Percentiles rank a stretch among this genome's conserved stretches.
Evolutionary conservation across 1,140 invertebrate genomes (phyloP).

Genomic region (Panagrolaimus sp.): DNA sequence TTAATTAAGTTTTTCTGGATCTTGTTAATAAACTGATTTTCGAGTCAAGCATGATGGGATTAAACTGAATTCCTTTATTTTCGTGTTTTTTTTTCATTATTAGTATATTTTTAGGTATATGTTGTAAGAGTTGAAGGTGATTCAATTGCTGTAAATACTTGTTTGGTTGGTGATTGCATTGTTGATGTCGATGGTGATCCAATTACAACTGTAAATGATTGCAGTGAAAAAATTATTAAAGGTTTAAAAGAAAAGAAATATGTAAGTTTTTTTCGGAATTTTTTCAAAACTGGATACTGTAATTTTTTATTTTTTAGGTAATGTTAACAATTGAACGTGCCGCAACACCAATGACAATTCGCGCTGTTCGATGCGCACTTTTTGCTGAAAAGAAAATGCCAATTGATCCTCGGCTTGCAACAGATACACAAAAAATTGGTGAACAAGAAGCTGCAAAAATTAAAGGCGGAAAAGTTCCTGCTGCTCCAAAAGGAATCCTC

Average conservation of each 20-base stretch:
- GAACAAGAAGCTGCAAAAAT: conserved; percentile 14
- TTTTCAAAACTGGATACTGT: no score
- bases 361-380: not conserved
- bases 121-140: conserved; percentile 18
- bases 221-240: conserved; percentile 16
- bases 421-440: not conserved
- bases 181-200: conserved; percentile 20
- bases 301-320: not conserved
- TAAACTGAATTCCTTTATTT: no score
- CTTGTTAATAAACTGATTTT: no score
- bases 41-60: no score
- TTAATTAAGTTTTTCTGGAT: no score
- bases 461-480: not conserved
- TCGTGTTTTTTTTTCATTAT: no score
- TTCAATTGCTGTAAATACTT: not conserved
- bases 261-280: conserved; percentile 9
- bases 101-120: conserved; percentile 25
- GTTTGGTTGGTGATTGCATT: conserved; percentile 23
- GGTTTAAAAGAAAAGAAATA: conserved; percentile 22
- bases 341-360: not conserved
- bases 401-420: not conserved
- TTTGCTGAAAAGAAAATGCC: conserved; percentile 1
- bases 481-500: not conserved
- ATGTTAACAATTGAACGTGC: conserved; percentile 8
- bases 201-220: conserved; percentile 13